Evolutionary conservation across 2,797 vertebrate species (phyloP).

Genomic region (Astyanax mexicanus): DNA sequence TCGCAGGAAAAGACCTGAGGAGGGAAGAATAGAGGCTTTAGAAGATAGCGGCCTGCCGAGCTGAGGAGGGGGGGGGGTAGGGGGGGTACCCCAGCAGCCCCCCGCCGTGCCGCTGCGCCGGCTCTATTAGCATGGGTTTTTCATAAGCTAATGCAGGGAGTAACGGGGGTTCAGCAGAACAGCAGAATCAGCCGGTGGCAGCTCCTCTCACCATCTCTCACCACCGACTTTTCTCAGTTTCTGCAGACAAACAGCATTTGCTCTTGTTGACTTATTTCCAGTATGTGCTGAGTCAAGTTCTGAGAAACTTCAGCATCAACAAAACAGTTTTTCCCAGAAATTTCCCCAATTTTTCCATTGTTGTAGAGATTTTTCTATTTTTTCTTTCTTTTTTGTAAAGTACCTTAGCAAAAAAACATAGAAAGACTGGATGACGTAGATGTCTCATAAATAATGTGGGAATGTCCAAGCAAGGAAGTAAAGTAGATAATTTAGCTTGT

Average conservation of each 20-base stretch:
- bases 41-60: conserved; percentile 30
- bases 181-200: no score
- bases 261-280: no score
- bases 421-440: conserved; percentile 62
- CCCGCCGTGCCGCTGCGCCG: conserved; percentile 11
- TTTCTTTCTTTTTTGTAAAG: no score
- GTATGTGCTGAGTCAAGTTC: neutral
- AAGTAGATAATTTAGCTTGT: no score
- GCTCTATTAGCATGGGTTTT: conserved; percentile 39
- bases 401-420: no score
- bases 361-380: no score
- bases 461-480: conserved; percentile 71
- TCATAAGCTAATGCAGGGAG: conserved; percentile 41
- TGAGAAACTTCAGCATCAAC: no score
- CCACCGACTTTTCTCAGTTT: no score
- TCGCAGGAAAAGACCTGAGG: neutral
- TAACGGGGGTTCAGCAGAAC: conserved; percentile 13
- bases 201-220: no score
- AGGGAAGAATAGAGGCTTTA: conserved; percentile 24
- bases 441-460: conserved; percentile 60
- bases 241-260: no score
- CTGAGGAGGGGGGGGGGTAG: neutral
- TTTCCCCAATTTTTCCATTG: no score
- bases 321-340: no score
- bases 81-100: neutral